phyloP scores from a whole-genome alignment of 2,797 vertebrate genomes.

The Micromesistius poutassou region DNA sequence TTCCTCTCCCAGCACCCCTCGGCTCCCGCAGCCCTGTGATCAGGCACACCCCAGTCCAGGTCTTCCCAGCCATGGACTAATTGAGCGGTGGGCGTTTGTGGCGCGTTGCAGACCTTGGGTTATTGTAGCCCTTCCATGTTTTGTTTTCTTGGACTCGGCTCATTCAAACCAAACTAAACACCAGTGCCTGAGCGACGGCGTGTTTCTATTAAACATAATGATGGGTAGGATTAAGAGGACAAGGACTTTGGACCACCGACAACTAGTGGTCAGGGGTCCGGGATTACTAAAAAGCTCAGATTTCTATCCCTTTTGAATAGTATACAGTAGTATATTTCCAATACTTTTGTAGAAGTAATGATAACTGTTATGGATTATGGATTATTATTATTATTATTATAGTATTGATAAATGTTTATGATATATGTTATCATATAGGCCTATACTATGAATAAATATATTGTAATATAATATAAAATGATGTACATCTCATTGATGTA shows the following conservation, averaged over 20 bases:
- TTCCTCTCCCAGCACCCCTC: slow-evolving; percentile 35
- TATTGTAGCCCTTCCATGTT: neutral
- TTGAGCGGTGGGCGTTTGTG: slow-evolving; percentile 19
- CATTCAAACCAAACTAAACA: neutral
- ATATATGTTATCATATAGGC: neutral
- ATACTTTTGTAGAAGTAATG: too few relatives aligned
- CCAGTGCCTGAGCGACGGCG: neutral
- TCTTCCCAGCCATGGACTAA: slow-evolving; percentile 19
- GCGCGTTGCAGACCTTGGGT: neutral
- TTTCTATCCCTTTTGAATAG: too few relatives aligned
- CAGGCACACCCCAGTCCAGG: slow-evolving; percentile 24
- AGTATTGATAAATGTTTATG: neutral
- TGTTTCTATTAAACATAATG: neutral
- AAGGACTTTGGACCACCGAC: neutral
- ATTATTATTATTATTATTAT: too few relatives aligned
- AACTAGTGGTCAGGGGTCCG: too few relatives aligned
- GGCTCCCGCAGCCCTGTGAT: slow-evolving; percentile 34
- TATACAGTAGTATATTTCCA: too few relatives aligned
- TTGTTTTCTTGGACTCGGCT: neutral
- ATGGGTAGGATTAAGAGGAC: neutral
- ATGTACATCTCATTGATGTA: too few relatives aligned
- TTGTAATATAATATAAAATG: neutral
- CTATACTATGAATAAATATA: neutral
- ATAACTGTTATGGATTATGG: too few relatives aligned
- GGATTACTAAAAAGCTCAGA: neutral